Evolutionary conservation across 1,140 invertebrate genomes (phyloP).

Genomic region (Orchestia grillus): DNA sequence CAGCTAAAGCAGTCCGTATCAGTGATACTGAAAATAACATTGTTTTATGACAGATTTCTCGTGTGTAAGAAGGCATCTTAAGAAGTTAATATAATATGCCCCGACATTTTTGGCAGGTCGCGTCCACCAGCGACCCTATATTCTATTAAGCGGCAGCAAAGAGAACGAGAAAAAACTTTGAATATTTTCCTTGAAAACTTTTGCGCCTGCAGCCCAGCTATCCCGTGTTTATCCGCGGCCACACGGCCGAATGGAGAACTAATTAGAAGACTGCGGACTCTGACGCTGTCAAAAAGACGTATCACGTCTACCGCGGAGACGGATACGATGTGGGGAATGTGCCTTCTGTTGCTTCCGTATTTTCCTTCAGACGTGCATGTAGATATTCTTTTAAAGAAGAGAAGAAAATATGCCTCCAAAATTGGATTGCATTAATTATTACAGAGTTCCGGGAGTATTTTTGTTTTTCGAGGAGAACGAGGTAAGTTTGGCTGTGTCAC

Average conservation of each 20-base stretch:
- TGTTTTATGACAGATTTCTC: too few species aligned
- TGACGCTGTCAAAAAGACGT: neutral
- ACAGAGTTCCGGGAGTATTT: neutral
- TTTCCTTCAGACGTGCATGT: neutral
- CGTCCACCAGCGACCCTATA: too few species aligned
- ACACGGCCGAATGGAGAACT: neutral
- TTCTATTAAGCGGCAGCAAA: neutral
- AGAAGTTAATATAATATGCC: too few species aligned
- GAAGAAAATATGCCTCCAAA: neutral
- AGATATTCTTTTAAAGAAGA: neutral
- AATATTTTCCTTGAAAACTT: neutral
- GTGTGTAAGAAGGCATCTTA: too few species aligned
- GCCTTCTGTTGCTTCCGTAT: neutral
- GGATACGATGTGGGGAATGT: neutral
- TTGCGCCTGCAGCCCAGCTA: neutral
- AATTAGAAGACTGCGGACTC: neutral
- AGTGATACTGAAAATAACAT: too few species aligned
- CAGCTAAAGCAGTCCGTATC: too few species aligned
- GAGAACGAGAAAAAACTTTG: neutral
- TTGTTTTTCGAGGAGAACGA: neutral
- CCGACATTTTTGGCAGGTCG: too few species aligned
- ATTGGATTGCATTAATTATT: neutral
- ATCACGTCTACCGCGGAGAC: neutral
- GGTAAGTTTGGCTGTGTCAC: neutral
- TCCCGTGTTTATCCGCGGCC: neutral